Conservation (phyloP, 2,113 vertebrate genomes). For the Ochotona curzoniae region DNA sequence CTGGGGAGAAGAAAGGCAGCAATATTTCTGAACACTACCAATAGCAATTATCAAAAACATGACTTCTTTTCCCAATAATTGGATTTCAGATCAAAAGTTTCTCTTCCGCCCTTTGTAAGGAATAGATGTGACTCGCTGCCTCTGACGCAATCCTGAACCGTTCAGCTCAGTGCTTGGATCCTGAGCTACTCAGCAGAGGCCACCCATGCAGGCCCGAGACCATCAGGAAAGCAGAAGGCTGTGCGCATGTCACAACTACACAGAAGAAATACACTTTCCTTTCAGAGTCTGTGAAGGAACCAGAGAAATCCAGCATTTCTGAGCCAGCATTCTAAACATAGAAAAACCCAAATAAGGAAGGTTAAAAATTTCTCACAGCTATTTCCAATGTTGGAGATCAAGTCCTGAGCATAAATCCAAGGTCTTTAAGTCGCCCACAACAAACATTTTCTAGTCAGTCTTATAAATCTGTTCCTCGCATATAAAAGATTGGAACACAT, state of each 20-base stretch:
- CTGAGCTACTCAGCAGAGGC: not conserved
- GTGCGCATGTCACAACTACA: not conserved
- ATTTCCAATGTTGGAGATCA: not conserved
- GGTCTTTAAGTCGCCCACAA: not conserved
- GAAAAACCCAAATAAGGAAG: conserved; percentile 18
- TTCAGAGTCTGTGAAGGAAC: not conserved
- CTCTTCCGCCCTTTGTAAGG: not conserved
- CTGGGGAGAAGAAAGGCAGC: conserved; percentile 2
- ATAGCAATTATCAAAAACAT: not conserved
- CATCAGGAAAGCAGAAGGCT: not conserved
- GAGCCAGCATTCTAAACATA: not conserved
- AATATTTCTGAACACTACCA: conserved; percentile 6
- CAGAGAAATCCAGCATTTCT: conserved; percentile 14
- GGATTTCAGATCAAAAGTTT: not conserved
- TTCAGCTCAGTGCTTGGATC: not conserved
- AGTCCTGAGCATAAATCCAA: not conserved
- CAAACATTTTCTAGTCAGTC: not conserved
- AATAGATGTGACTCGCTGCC: not conserved
- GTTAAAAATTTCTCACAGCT: not conserved
- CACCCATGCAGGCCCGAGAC: not conserved
- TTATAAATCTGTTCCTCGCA: not conserved
- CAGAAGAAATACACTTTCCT: not conserved
- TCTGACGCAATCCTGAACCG: not conserved
- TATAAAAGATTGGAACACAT: not conserved
- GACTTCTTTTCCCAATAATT: not conserved